Base-by-base conservation (phyloP, 2,888 invertebrate species). In the Apantesis nais region DNA sequence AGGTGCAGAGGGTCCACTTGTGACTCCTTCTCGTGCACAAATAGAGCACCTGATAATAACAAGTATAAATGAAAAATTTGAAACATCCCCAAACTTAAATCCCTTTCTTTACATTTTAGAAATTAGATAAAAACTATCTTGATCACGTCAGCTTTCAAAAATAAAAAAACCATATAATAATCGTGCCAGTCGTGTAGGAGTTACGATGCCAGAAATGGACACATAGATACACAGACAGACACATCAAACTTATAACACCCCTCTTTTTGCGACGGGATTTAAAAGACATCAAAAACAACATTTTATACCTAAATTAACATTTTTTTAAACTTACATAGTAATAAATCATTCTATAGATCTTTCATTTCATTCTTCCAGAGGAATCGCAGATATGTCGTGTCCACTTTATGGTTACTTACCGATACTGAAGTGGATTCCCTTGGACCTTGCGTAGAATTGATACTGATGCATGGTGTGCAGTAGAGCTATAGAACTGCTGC, bases 391-490 rank as follows among this genome's bases (percentile, higher is more conserved):
- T 41, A 5, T 0, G 16, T 41, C 5, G 22, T 16, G 22, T 8
- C 48, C 16, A 48, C n/a, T n/a, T 55, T 37, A 25, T n/a, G 2
- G 9, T 41, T 31, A 84, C 87, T 69, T 94, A 95, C 95, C 95
- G 86, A 96, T 95, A 79, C 96, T 96, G 88, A 98, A 98, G 79
- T 96, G 95, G 61, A 98, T 96, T 22, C 97, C 98, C 88, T 97
- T 97, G 2, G 96, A 96, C 71, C 96, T 94, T 8, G 97, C 96
- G 85, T 97, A 97, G 89, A 96, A 97, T 92, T 98, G 97, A 90
- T 98, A 98, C 88, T 98, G 98, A 69, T 97, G 96, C 83, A 99
- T 92, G 0, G 97, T 97, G 88, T 99, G 98, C 0, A 99, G 93
- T 16, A 99, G 93, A 0, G 97, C 97, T n/a, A 98, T 92, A 0